phyloP scores from a whole-genome alignment of 2,888 invertebrate genomes.

The Cylindroiulus punctatus region DNA sequence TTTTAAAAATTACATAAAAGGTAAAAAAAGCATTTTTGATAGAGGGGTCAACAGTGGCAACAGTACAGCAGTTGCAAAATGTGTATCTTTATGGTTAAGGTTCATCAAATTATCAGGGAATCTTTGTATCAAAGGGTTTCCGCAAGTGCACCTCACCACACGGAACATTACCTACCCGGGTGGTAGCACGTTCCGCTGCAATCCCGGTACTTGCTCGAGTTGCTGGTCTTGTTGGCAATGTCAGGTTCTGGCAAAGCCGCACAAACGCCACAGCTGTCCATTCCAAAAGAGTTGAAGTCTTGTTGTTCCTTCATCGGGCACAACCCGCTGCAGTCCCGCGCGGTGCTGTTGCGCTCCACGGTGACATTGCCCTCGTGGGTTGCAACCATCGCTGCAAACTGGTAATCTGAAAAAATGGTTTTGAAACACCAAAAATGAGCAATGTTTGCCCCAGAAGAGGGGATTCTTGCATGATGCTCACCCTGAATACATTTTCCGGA shows the following conservation, averaged over 20 bases:
- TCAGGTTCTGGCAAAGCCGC: too few species aligned
- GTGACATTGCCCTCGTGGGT: too few species aligned
- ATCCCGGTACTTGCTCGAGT: slow-evolving; percentile 46
- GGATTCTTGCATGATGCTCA: neutral
- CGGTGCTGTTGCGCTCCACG: neutral
- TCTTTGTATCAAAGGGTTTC: too few species aligned
- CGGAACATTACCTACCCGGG: slow-evolving; percentile 3
- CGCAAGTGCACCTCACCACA: too few species aligned
- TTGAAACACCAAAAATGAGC: neutral
- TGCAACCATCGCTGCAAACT: neutral
- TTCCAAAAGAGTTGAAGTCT: neutral
- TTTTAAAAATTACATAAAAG: too few species aligned
- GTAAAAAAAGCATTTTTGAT: too few species aligned
- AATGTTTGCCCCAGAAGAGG: neutral
- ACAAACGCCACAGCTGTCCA: slow-evolving; percentile 44
- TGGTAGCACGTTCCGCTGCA: slow-evolving; percentile 32
- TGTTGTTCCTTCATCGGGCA: neutral
- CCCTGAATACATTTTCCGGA: slow-evolving; percentile 59
- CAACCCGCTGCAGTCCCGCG: slow-evolving; percentile 31
- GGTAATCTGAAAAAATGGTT: neutral
- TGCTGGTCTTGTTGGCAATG: neutral
- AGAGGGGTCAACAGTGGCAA: too few species aligned
- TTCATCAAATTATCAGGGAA: too few species aligned
- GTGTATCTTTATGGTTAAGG: too few species aligned
- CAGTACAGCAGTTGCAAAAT: too few species aligned